Percentiles rank a stretch among this genome's conserved stretches.
These are phyloP conservation scores for Aphelinus certus DNA, from an alignment of 1,140 invertebrate species.

Conservation along the genomic window DNA sequence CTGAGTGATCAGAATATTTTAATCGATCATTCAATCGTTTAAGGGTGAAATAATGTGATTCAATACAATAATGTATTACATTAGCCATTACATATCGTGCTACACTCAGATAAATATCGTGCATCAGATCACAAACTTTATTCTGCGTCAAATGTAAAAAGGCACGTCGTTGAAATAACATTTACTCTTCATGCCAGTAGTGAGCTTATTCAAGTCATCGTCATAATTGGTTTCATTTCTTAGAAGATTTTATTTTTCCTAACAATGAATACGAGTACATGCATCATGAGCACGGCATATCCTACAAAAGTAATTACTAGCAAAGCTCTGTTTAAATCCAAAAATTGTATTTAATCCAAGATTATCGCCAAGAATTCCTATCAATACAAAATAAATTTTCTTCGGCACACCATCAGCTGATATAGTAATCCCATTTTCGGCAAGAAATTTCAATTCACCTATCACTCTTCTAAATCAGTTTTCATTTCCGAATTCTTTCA, in stretches of 20 bases:
- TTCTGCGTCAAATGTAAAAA: conserved; percentile 37
- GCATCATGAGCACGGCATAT: conserved; percentile 41
- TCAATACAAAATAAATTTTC: conserved; percentile 41
- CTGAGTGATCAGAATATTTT: conserved; percentile 36
- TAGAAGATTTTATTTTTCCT: conserved; percentile 33
- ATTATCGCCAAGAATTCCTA: conserved; percentile 40
- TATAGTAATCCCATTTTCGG: not conserved
- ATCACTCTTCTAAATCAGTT: conserved; percentile 37
- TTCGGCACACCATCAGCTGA: conserved; percentile 19
- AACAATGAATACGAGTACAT: conserved; percentile 21
- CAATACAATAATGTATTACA: conserved; percentile 34
- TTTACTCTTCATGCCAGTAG: conserved; percentile 36
- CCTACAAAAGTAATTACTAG: conserved; percentile 38
- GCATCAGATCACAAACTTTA: conserved; percentile 38
- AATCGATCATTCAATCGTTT: conserved; percentile 38
- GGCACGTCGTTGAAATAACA: conserved; percentile 43
- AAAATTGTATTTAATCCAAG: conserved; percentile 2
- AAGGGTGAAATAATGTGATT: not conserved
- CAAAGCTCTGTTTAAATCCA: conserved; percentile 36
- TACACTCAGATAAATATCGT: conserved; percentile 40
- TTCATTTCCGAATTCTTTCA: conserved; percentile 14
- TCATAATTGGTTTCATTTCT: conserved; percentile 40
- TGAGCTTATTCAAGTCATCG: conserved; percentile 24
- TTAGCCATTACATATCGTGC: conserved; percentile 41
- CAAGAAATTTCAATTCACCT: conserved; percentile 33